Percentiles rank a stretch among this genome's conserved stretches.
Conservation (phyloP, 2,888 invertebrate genomes). For the Zootermopsis nevadensis region DNA sequence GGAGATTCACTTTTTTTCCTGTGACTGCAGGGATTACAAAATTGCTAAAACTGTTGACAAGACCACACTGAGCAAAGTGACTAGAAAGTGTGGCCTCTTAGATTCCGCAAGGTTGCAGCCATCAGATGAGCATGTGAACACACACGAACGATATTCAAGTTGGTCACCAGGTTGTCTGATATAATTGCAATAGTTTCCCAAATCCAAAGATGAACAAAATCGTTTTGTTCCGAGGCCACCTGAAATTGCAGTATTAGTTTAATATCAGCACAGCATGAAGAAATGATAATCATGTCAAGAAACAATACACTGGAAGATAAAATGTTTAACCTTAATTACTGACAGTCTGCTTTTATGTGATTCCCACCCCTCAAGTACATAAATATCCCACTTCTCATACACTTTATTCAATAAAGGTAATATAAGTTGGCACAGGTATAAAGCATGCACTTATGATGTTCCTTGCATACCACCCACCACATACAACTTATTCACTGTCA, state of each 20-base stretch:
- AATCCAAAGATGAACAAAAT: slow-evolving; percentile 86
- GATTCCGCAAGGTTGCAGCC: slow-evolving; percentile 79
- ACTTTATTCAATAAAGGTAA: no score
- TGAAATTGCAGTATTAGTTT: slow-evolving; percentile 61
- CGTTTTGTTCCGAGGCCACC: slow-evolving; percentile 90
- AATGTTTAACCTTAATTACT: not conserved
- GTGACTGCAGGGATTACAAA: not conserved
- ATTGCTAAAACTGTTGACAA: not conserved
- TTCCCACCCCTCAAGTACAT: no score
- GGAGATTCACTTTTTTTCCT: not conserved
- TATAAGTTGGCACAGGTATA: no score
- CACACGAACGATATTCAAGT: slow-evolving; percentile 86
- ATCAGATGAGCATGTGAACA: slow-evolving; percentile 85
- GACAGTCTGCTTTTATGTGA: no score
- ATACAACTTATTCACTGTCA: no score
- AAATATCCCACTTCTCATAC: no score
- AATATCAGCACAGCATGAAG: slow-evolving; percentile 38
- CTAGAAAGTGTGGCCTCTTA: slow-evolving; percentile 15
- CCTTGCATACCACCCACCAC: no score
- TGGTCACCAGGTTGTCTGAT: slow-evolving; percentile 87
- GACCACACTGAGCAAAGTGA: not conserved
- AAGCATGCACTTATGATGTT: no score
- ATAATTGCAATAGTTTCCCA: slow-evolving; percentile 92
- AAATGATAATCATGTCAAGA: slow-evolving; percentile 34
- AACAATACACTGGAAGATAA: not conserved